Evolutionary conservation across 23 tunicate species (phyloP), one percentile per base, ranked within the genome.

Genomic region (Phallusia fumigata): DNA sequence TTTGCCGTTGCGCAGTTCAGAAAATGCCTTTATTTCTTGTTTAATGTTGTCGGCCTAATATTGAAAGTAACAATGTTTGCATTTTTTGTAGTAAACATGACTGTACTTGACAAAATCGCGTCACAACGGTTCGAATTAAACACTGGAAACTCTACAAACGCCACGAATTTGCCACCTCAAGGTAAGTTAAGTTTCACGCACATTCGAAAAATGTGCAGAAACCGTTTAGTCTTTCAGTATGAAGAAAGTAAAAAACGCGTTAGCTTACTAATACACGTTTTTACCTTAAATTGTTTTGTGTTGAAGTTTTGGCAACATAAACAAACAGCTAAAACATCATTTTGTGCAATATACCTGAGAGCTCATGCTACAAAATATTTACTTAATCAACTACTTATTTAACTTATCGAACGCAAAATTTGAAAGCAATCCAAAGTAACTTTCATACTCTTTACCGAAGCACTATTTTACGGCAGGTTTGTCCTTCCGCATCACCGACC

Each of bases 21-120:
- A 40, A 40, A 5, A 40, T 40, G n/a, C n/a, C n/a, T 40, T 40
- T 58, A 1, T 11, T 58, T 58, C 28, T 58, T 58, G 69, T 58
- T 6, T 13, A 58, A 58, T 10, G 10, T 40, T 40, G 47, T 40
- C 47, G 47, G n/a, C 47, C 10, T 3, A 58, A 58, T 21, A 5
- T 6, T 24, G 69, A 13, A 1, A 58, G 13, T 58, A 58, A 58
- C 28, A 24, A 13, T 3, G 47, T 16, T 58, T 58, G 16, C 13
- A 11, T 21, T 51, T 1, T 58, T 30, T 78, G n/a, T 36, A 82
- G 85, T 36, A 52, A 82, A 82, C 32, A 35, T 82, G 31, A 35
- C 77, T 52, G 52, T 82, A 36, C 53, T 82, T 40, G 53, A 65
- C 31, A 44, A 82, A 72, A 65, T 82, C 28, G 85, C 85, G 18